Evolutionary conservation across 2,888 invertebrate species (phyloP), one percentile per base, ranked within the genome.

Genomic region (Cephus pulcher): DNA sequence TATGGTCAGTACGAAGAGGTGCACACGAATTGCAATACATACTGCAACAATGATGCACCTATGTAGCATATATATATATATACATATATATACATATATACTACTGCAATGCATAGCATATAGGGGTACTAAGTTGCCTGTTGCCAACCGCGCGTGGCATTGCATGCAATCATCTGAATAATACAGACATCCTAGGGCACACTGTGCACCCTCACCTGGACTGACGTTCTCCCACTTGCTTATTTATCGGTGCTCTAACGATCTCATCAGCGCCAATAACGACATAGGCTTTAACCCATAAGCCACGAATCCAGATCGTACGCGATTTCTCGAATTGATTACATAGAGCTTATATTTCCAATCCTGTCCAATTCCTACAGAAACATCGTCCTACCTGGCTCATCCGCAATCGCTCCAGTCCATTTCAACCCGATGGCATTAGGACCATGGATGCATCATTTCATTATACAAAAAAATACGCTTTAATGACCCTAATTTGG

Each of bases 101-200:
- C 23, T 40, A 40, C 23, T 56, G 56, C 56, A 56, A 23, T 56
- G 9, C 23, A 56, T 9, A 23, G 23, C 23, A 23, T 56, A 23
- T 56, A 23, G 15, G 12, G 71, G 75, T 34, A 76, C 69, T 76
- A 77, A 78, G 79, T 82, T 79, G 75, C 77, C 79, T 79, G 81
- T 80, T 80, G 81, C 78, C 76, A 81, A 75, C 78, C 73, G 76
- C 74, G 78, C 80, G 79, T 82, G 81, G 76, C 82, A 84, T 84
- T 82, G 78, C 80, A 76, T 77, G 82, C 80, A 81, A 82, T 84
- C 81, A 79, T 77, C 80, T 82, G 83, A 84, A 82, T 84, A 84
- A 82, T 82, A 78, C 73, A 32, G 56, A 56, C 11, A 71, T 12
- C 71, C 34, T 71, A 9, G 23, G 2, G 56, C 56, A 2, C 56